Evolutionary conservation across 2,888 invertebrate genomes (phyloP), one percentile per base, ranked within the genome.

Genomic region (Metellina segmentata): DNA sequence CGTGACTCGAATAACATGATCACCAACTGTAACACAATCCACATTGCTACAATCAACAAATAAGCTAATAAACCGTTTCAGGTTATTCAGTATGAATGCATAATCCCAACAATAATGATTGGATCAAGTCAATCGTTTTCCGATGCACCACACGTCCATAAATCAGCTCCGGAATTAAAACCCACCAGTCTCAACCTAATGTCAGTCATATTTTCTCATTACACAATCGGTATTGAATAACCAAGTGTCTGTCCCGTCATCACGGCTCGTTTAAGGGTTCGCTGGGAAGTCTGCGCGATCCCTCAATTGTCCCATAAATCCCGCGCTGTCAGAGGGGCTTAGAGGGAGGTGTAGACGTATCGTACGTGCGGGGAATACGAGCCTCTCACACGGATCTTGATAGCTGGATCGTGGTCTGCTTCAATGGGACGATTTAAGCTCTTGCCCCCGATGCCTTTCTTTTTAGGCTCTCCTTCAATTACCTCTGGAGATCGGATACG

Each of bases 301-400:
- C 34, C 74, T 19, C 9, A 34, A 34, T 74, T 7, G 20, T 52
- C 13, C 16, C 8, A 34, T 53, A 81, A 81, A 88, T 88, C 88
- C 88, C 8, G 16, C 19, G 49, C 69, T 81, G 88, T 75, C 88
- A 75, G 9, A 9, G 6, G 49, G 72, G 81, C 74, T 81, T 81
- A 88, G 81, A 7, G 49, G n/a, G 11, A 51, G 13, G 13, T 49
- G 82, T 61, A 34, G 81, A 19, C n/a, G 71, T 20, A 61, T 8
- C 9, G 75, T 77, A 88, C 88, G 88, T 88, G 88, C 74, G 7
- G 0, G 20, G 88, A 88, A 81, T 88, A 48, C 1, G 34, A 34
- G 34, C 34, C 34, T 34, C 34, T 34, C 34, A 34, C 34, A 34
- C 34, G 4, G 82, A 51, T 71, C 48, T 72, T 82, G 82, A 81